Percentiles rank a stretch among this genome's conserved stretches.
Conservation (phyloP, 2,888 invertebrate species). For the Drosophila formosana region DNA sequence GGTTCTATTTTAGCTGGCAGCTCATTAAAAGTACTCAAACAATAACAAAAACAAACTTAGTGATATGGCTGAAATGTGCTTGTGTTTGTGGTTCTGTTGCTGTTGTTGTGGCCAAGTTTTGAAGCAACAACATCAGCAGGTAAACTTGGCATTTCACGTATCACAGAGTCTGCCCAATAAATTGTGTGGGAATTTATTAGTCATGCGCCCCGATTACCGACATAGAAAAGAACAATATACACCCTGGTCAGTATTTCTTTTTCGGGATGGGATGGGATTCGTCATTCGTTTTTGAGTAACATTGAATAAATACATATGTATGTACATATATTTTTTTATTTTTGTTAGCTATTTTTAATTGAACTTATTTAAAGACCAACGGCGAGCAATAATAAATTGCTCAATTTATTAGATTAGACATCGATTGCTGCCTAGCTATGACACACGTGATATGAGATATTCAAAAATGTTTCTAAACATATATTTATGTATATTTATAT, state of each 20-base stretch:
- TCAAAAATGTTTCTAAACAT: not conserved
- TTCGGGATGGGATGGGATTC: constrained; percentile 12
- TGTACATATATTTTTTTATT: not conserved
- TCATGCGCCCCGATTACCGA: constrained; percentile 38
- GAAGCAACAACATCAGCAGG: constrained; percentile 16
- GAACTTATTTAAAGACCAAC: constrained; percentile 44
- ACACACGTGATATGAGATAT: constrained; percentile 15
- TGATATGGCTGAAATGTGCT: constrained; percentile 2
- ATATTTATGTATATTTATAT: constrained; percentile 2
- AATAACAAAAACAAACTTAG: constrained; percentile 9
- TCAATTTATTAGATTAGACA: constrained; percentile 56
- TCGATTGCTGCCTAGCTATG: constrained; percentile 22
- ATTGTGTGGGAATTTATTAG: constrained; percentile 45
- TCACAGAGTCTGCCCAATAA: constrained; percentile 22
- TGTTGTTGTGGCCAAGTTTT: constrained; percentile 22
- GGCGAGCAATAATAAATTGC: constrained; percentile 50
- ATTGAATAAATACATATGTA: constrained; percentile 9
- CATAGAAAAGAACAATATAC: constrained; percentile 22
- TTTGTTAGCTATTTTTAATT: constrained; percentile 43
- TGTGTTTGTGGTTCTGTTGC: not conserved
- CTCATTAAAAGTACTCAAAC: constrained; percentile 45
- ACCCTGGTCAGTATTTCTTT: constrained; percentile 13
- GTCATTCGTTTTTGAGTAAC: constrained; percentile 31
- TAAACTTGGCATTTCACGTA: constrained; percentile 26
- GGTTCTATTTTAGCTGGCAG: constrained; percentile 51